Evolutionary conservation across 1,140 invertebrate genomes (phyloP), one percentile per base, ranked within the genome.

Genomic region (Manduca sexta): DNA sequence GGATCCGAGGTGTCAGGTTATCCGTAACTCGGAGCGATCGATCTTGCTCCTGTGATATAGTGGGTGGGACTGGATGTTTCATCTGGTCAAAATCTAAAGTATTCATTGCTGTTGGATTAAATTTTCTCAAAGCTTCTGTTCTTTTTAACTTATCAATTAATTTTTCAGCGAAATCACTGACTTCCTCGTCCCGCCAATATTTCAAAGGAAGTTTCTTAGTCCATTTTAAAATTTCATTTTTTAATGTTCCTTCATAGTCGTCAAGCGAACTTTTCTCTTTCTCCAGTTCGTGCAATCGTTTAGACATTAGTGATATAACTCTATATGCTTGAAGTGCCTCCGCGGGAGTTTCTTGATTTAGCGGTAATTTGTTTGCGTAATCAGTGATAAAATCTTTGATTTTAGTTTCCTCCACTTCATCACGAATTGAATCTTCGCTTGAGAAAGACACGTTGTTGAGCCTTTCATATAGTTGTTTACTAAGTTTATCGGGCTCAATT

Each of bases 161-260:
- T 41, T 60, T 40, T 10, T 56, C 37, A 7, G 52, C 55, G 38
- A 58, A 60, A 38, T 54, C 16, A 35, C 64, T 47, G 8, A 65
- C 14, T 37, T 62, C 60, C 18, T 39, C 30, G 38, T 50, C 34
- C 17, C 66, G 45, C 8, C 33, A 38, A 4, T 57, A 17, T 18
- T 49, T 8, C 6, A 76, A 26, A 10, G 69, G 69, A 29, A 75
- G 43, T 49, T 59, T 67, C 5, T 49, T 6, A 11, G 70, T 45
- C 63, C 63, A 67, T 57, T 69, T 73, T 0, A 10, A 45, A 14
- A 69, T 70, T 63, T 75, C 65, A 49, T 58, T 65, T 5, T 51
- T 45, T n/a, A 69, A 64, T 48, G 54, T 58, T 4, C 52, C 47
- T 5, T 65, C 60, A 16, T 38, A 4, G 5, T 53, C 30, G 11